A percentile compares a stretch with the other conserved stretches of the same genome.
These are phyloP conservation scores for Triplophysa yarkandensis DNA, from an alignment of 2,797 vertebrate genomes.

Conservation along the genomic window DNA sequence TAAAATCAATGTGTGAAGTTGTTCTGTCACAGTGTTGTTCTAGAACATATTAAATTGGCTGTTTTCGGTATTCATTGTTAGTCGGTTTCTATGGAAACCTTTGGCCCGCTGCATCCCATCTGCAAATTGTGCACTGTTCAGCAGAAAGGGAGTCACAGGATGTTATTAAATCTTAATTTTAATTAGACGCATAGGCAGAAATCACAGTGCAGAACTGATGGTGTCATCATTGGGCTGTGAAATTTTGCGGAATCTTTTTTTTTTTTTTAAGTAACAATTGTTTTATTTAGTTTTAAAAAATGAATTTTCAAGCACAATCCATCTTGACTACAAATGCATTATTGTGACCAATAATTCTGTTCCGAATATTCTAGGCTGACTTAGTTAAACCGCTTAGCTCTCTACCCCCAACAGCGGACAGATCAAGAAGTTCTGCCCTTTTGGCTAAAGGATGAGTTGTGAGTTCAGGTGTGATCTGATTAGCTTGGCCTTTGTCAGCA, in stretches of 20 bases:
- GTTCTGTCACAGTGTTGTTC: constrained; percentile 29
- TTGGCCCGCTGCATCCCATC: neutral
- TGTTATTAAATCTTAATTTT: constrained; percentile 42
- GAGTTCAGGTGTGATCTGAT: constrained; percentile 62
- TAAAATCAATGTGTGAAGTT: constrained; percentile 33
- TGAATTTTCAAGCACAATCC: neutral
- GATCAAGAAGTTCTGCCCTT: constrained; percentile 53
- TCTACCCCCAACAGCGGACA: neutral
- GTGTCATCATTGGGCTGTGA: neutral
- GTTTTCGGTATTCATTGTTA: neutral
- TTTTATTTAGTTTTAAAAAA: no score
- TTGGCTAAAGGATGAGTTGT: constrained; percentile 50
- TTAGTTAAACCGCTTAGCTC: neutral
- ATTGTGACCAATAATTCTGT: neutral
- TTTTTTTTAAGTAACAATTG: no score
- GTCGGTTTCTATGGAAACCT: constrained; percentile 1
- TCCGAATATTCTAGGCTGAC: neutral
- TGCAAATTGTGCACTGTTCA: constrained; percentile 30
- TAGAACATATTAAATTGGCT: constrained; percentile 32
- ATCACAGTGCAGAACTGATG: neutral
- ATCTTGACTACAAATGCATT: neutral
- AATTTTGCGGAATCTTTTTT: neutral
- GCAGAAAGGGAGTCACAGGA: constrained; percentile 20
- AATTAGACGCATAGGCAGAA: constrained; percentile 14
- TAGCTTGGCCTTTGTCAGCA: constrained; percentile 65